Evolutionary conservation across 1,140 invertebrate genomes (phyloP).

Genomic region (Frieseomelitta varia): DNA sequence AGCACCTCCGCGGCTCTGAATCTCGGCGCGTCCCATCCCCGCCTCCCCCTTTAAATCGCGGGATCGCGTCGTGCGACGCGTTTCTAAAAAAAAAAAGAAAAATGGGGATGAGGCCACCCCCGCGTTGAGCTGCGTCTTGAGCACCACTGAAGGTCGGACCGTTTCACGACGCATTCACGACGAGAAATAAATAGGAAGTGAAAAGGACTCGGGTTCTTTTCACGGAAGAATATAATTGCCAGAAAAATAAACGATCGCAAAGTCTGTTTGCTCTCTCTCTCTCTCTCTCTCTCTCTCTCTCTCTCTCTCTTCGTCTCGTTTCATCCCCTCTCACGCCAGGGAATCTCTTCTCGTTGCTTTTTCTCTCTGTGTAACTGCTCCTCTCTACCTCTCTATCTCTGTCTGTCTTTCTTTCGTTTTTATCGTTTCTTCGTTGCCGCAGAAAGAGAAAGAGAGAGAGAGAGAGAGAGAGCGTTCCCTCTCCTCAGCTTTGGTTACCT

Average conservation of each 20-base stretch:
- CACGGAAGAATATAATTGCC: slow-evolving; percentile 80
- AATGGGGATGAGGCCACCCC: background rate
- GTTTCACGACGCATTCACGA: slow-evolving; percentile 72
- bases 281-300: background rate
- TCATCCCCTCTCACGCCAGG: slow-evolving; percentile 12
- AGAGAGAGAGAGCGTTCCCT: background rate
- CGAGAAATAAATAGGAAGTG: slow-evolving; percentile 75
- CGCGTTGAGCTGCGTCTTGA: slow-evolving; percentile 27
- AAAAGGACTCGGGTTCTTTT: slow-evolving; percentile 73
- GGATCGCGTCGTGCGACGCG: background rate
- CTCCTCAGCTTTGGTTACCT: slow-evolving; percentile 28
- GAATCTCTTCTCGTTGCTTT: slow-evolving; percentile 34
- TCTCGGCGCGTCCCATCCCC: background rate
- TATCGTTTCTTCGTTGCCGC: background rate
- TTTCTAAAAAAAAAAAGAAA: no score
- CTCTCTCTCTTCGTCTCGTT: background rate
- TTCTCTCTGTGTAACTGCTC: slow-evolving; percentile 25
- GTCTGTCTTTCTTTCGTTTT: background rate
- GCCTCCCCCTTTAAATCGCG: background rate
- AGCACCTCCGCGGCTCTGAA: background rate
- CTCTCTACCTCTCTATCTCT: background rate
- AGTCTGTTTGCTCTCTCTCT: slow-evolving; percentile 73
- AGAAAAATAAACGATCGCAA: slow-evolving; percentile 80
- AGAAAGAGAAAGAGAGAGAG: background rate
- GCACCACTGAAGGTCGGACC: slow-evolving; percentile 65